phyloP scores from a whole-genome alignment of 2,113 vertebrate species.

The Apistogramma diplotaenia region DNA sequence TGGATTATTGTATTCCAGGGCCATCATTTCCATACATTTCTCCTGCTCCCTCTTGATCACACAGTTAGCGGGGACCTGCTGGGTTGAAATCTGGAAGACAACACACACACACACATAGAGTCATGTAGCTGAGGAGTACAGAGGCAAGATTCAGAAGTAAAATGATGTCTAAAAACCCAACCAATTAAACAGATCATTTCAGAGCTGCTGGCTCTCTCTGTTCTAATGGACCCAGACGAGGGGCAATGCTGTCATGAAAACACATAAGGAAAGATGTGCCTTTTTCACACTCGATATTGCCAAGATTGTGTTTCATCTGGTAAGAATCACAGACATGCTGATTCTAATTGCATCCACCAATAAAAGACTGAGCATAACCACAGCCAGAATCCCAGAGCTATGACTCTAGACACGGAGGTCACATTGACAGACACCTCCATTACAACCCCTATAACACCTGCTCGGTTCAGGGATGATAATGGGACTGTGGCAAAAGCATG shows the following conservation, averaged over 20 bases:
- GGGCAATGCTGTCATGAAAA: not conserved
- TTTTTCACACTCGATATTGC: conserved; percentile 8
- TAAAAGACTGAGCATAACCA: not conserved
- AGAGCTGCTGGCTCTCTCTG: not conserved
- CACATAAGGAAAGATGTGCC: not conserved
- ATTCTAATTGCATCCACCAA: not conserved
- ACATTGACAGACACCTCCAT: not conserved
- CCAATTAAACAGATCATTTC: conserved; percentile 25
- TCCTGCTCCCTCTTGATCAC: conserved; percentile 72
- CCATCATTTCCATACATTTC: conserved; percentile 69
- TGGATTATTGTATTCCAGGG: conserved; percentile 19
- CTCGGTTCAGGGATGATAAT: not conserved
- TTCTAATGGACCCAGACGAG: conserved; percentile 13
- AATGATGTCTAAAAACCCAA: conserved; percentile 20
- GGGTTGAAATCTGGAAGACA: conserved; percentile 44
- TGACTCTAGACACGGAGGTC: not conserved
- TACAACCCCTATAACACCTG: not conserved
- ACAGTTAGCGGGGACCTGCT: conserved; percentile 60
- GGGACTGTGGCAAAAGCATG: not conserved
- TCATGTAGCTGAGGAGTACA: not conserved
- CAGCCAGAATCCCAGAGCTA: not conserved
- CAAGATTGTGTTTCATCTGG: not conserved
- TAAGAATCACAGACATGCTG: not conserved
- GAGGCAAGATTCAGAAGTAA: conserved; percentile 8
- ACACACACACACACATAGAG: not conserved